Evolutionary conservation across 2,113 vertebrate genomes (phyloP), one percentile per base, ranked within the genome.

Genomic region (Pagrus major): DNA sequence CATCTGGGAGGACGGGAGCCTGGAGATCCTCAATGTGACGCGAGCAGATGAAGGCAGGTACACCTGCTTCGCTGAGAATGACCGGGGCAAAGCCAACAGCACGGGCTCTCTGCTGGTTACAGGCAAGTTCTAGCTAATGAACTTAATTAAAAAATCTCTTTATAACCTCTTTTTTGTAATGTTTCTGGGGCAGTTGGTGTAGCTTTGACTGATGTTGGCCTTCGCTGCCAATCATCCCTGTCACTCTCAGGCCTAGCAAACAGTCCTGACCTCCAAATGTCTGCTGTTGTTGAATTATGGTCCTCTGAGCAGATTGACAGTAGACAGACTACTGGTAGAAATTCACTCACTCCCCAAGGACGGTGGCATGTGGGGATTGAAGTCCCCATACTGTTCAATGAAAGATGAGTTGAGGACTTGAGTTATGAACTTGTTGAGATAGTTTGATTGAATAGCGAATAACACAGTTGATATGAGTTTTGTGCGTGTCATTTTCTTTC

Each of bases 21-120:
- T 99, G 87, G 98, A 98, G 95, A 98, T 99, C 77, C 93, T 95
- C 59, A 97, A 99, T 64, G 90, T 99, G 68, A 97, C 96, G n/a
- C 94, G 89, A 33, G 81, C 94, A 35, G 98, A 99, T 65, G 95
- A 96, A 52, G 98, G 98, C 44, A 91, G 90, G 72, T 99, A 99
- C 70, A 99, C 97, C 0, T 99, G 98, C 87, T 99, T 99, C 70
- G 97, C 96, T 4, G 96, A 97, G 92, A 99, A 99, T 49, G 95
- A 97, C 75, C 90, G 94, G 89, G 98, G 98, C 41, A 98, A 97
- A 86, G 97, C 96, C 72, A 99, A 99, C 78, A 98, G 96, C 92
- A 97, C 96, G 0, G 96, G 96, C 70, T 93, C 94, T 37, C 95
- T 99, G 51, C 70, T 94, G 71, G 95, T 98, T 74, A 99, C 96